These are phyloP conservation scores for Mellivora capensis DNA, from an alignment of 2,113 vertebrate genomes.

Conservation along the genomic window DNA sequence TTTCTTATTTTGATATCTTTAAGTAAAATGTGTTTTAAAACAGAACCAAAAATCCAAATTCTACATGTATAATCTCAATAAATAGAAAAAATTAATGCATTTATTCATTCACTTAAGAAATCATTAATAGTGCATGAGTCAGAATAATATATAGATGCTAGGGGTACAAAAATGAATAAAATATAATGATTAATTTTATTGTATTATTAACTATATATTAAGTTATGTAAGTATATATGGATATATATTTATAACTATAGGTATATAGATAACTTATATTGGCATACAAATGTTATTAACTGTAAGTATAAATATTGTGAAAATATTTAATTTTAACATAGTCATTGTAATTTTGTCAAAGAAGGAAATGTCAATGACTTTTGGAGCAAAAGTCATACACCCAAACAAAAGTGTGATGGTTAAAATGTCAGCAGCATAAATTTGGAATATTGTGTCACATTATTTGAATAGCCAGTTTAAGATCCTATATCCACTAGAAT, in stretches of 20 bases:
- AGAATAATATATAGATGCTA: not conserved
- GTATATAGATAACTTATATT: not conserved
- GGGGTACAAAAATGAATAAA: not conserved
- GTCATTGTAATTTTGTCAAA: not conserved
- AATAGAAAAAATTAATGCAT: not conserved
- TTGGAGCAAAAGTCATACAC: not conserved
- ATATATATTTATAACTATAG: not conserved
- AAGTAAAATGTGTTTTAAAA: not conserved
- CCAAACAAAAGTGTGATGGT: not conserved
- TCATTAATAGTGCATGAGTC: not conserved
- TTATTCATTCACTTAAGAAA: not conserved
- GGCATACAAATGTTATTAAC: not conserved
- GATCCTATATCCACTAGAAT: not conserved
- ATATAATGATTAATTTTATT: not conserved
- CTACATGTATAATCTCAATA: not conserved
- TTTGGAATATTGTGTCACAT: not conserved
- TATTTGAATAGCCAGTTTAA: not conserved
- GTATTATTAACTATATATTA: not conserved
- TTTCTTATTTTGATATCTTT: not conserved
- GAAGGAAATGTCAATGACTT: not conserved
- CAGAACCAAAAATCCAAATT: not conserved
- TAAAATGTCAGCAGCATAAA: not conserved
- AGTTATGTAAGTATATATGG: not conserved
- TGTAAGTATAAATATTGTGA: not conserved
- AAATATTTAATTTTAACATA: not conserved